These are phyloP conservation scores for Archips crataeganus DNA, from an alignment of 2,888 invertebrate species.

Conservation along the genomic window DNA sequence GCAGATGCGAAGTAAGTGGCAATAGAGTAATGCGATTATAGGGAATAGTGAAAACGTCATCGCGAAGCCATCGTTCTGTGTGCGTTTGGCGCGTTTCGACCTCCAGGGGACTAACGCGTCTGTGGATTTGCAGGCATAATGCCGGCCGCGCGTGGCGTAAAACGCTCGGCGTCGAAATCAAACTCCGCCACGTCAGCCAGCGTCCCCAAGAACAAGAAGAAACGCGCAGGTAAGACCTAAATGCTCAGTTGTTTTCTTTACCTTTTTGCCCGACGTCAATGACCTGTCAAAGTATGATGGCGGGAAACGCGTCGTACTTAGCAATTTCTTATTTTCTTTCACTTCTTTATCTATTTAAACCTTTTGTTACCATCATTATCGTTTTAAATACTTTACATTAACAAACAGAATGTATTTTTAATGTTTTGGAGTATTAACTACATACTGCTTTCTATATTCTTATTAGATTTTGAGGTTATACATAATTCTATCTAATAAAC, in stretches of 20 bases:
- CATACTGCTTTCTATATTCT: background rate
- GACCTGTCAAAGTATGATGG: conserved; percentile 83
- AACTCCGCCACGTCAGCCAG: conserved; percentile 66
- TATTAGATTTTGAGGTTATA: conserved; percentile 38
- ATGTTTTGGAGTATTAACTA: background rate
- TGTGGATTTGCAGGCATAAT: conserved; percentile 82
- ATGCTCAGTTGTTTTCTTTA: conserved; percentile 79
- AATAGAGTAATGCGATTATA: conserved; percentile 74
- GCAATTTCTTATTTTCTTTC: conserved; percentile 52
- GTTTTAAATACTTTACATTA: background rate
- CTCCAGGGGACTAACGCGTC: conserved; percentile 72
- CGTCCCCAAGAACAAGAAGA: conserved; percentile 81
- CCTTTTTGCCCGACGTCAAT: conserved; percentile 78
- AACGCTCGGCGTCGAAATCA: conserved; percentile 80
- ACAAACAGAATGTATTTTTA: background rate
- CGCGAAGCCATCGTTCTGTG: conserved; percentile 59
- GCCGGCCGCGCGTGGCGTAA: conserved; percentile 83
- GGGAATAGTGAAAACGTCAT: conserved; percentile 75
- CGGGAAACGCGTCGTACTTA: conserved; percentile 74
- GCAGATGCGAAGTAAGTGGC: conserved; percentile 69
- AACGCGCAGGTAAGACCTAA: conserved; percentile 76
- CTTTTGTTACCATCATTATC: background rate
- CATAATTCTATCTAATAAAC: background rate
- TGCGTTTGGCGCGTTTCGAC: conserved; percentile 75
- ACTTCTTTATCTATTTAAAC: conserved; percentile 51